A percentile compares a stretch with the other conserved stretches of the same genome.
Evolutionary conservation across 2,888 invertebrate genomes (phyloP).

Genomic region (Parthenolecanium corni): DNA sequence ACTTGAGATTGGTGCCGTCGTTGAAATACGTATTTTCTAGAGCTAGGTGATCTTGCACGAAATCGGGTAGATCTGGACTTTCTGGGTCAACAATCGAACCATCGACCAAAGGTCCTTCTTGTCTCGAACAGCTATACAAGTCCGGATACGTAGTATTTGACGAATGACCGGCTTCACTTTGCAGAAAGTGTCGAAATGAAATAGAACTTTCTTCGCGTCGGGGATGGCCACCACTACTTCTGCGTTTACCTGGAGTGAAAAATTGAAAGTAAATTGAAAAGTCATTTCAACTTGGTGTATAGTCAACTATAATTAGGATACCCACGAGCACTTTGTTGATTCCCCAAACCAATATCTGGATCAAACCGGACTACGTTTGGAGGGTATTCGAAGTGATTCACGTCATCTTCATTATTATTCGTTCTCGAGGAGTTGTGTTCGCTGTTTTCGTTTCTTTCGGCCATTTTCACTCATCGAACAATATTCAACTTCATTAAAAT

Average conservation of each 20-base stretch:
- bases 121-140: slow-evolving; percentile 13
- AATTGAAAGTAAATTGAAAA: neutral
- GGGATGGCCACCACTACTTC: slow-evolving; percentile 33
- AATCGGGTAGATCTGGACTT: slow-evolving; percentile 49
- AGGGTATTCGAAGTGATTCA: neutral
- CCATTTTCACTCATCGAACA: too few relatives aligned
- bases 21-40: slow-evolving; percentile 61
- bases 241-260: neutral
- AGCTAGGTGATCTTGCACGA: slow-evolving; percentile 78
- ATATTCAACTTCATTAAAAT: too few relatives aligned
- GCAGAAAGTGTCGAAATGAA: slow-evolving; percentile 71
- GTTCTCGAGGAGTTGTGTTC: too few relatives aligned
- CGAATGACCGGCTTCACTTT: slow-evolving; percentile 3
- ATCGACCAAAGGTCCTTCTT: slow-evolving; percentile 13
- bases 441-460: too few relatives aligned
- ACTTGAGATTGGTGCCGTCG: slow-evolving; percentile 35
- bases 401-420: too few relatives aligned
- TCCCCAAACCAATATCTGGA: slow-evolving; percentile 25
- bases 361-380: slow-evolving; percentile 11
- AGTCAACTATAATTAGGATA: neutral
- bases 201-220: slow-evolving; percentile 64
- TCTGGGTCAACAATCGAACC: slow-evolving; percentile 13
- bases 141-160: neutral
- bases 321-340: neutral
- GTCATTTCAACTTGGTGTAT: neutral